These are phyloP conservation scores for Otolemur crassicaudatus DNA, from an alignment of 2,797 vertebrate genomes.

Conservation along the genomic window DNA sequence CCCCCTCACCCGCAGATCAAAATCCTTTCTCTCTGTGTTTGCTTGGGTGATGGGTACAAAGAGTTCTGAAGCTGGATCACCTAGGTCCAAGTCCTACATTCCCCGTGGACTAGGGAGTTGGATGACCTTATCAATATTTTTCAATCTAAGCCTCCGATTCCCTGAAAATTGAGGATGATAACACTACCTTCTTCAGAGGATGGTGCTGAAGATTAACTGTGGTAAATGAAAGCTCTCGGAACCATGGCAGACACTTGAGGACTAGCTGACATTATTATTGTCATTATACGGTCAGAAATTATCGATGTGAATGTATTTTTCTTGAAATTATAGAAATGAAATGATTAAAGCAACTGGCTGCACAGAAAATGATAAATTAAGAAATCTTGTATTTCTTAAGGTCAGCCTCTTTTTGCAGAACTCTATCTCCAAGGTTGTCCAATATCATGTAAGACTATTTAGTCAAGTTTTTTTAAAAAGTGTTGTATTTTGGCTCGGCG, in stretches of 20 bases:
- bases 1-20: not conserved
- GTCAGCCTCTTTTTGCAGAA: constrained; percentile 48
- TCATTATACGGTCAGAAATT: not conserved
- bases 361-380: constrained; percentile 35
- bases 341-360: not conserved
- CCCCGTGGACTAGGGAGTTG: not conserved
- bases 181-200: not conserved
- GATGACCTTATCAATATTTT: not conserved
- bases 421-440: constrained; percentile 17
- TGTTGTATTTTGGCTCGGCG: not conserved
- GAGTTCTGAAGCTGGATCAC: not conserved
- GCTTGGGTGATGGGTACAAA: not conserved
- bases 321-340: not conserved
- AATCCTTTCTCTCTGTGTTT: not conserved
- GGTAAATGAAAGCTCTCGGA: not conserved
- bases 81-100: not conserved
- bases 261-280: not conserved
- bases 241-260: not conserved
- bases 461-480: not conserved
- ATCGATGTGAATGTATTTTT: not conserved
- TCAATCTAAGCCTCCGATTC: not conserved
- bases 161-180: not conserved
- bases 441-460: not conserved
- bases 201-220: not conserved
- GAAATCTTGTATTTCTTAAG: not conserved